Conservation (phyloP, 2,797 vertebrate genomes). For the Fundulus diaphanus region DNA sequence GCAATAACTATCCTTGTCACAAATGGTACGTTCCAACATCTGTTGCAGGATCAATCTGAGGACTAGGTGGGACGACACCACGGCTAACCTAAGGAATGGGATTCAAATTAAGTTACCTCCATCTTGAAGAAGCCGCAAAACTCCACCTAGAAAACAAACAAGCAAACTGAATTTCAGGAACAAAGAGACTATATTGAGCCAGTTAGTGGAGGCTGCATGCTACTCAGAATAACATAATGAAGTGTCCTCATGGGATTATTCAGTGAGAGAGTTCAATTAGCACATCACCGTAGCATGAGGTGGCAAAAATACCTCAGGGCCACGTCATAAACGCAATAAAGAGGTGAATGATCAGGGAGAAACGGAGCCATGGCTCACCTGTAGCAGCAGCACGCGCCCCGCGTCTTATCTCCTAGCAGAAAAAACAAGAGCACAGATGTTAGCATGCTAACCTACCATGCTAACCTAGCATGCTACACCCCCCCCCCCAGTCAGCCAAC, state of each 20-base stretch:
- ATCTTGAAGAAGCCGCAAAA: accelerated
- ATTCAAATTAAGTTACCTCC: conserved; percentile 31
- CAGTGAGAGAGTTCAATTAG: conserved; percentile 79
- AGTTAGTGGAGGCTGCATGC: conserved; percentile 18
- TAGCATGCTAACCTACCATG: neutral
- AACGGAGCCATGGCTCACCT: conserved; percentile 15
- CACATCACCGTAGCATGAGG: conserved; percentile 70
- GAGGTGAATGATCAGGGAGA: no score
- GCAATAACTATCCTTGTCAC: no score
- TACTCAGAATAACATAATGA: conserved; percentile 58
- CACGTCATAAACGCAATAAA: no score
- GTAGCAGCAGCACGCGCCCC: neutral
- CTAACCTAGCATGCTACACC: accelerated
- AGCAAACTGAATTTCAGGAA: accelerated
- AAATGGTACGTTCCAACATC: neutral
- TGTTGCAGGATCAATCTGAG: neutral
- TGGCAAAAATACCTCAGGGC: accelerated
- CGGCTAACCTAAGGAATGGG: neutral
- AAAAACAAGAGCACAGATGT: accelerated
- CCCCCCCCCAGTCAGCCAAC: neutral
- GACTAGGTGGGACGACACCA: neutral
- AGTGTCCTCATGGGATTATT: conserved; percentile 52
- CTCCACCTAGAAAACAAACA: neutral
- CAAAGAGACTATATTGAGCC: accelerated
- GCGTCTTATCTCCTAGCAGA: neutral